Evolutionary conservation across 2,113 vertebrate species (phyloP), one percentile per base, ranked within the genome.

Genomic region (Miniopterus natalensis): DNA sequence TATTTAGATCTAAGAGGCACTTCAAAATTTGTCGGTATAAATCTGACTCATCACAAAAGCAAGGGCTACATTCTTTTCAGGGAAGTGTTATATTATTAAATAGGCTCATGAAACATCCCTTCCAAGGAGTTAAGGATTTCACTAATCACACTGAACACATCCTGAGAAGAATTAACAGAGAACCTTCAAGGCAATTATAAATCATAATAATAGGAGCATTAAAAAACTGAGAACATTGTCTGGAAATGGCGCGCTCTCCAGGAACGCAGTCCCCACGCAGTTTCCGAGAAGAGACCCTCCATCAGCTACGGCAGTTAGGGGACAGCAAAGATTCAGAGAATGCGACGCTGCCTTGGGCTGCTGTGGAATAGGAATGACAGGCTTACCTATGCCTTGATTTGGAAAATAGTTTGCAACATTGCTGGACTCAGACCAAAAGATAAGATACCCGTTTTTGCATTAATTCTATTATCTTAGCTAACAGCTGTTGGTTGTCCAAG

Each of bases 141-240:
- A 20, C 83, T 93, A 96, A 91, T 95, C 96, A 97, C 63, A 96
- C 53, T 59, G 93, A 96, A 71, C 85, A 77, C 88, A 96, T 97
- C 75, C 84, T 79, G 81, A 96, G 93, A 96, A 96, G 77, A 71
- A 97, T 97, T 96, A 96, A 96, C 47, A 63, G 94, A 96, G 92
- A 96, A 97, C 81, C 84, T 97, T 95, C 29, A 66, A 59, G 94
- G 90, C 83, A 96, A 96, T 97, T 98, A 96, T 97, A 98, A 98
- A 98, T 98, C 96, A 98, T 79, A 97, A 83, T 97, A 98, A 98
- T 95, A 95, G 96, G 94, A 96, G 80, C 95, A 97, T 97, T 98
- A 97, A 98, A 98, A 97, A 98, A 97, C 95, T 96, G 84, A 98
- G 97, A 95, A 96, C 96, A 68, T 95, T 98, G 96, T 98, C 97